These are phyloP conservation scores for Linnaemya vulpina DNA, from an alignment of 2,888 invertebrate genomes.

Conservation along the genomic window DNA sequence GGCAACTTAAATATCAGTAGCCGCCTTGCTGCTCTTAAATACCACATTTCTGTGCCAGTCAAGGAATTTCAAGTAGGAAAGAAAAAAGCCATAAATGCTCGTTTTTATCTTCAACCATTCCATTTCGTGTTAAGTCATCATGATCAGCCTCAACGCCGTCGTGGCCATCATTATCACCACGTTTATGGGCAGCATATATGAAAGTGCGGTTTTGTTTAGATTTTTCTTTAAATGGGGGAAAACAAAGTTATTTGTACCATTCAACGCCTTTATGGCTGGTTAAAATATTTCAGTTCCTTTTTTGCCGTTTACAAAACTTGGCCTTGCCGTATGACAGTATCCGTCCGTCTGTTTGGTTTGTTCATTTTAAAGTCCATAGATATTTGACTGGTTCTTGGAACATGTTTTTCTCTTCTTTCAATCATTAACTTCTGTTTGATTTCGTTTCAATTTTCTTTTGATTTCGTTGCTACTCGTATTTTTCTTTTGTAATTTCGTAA, in stretches of 20 bases:
- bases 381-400: constrained; percentile 4
- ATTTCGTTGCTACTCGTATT: background rate
- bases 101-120: background rate
- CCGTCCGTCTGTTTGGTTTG: background rate
- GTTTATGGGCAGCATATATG: constrained; percentile 18
- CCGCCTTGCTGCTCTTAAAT: constrained; percentile 14
- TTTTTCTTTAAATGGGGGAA: constrained; percentile 44
- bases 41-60: constrained; percentile 9
- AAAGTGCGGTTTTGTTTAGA: constrained; percentile 34
- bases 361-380: constrained; percentile 11
- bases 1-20: constrained; percentile 14
- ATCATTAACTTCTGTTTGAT: constrained; percentile 17
- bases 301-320: background rate
- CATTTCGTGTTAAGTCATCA: constrained; percentile 54
- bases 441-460: background rate
- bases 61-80: constrained; percentile 5
- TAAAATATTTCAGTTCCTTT: constrained; percentile 34
- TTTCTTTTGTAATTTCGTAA: background rate
- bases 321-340: constrained; percentile 14
- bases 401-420: background rate
- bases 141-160: constrained; percentile 30
- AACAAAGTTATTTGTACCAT: constrained; percentile 20
- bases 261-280: constrained; percentile 40
- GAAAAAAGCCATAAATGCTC: background rate
- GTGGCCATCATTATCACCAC: constrained; percentile 44